Evolutionary conservation across 2,113 vertebrate species (phyloP).

Genomic region (Prietella phreatophila): DNA sequence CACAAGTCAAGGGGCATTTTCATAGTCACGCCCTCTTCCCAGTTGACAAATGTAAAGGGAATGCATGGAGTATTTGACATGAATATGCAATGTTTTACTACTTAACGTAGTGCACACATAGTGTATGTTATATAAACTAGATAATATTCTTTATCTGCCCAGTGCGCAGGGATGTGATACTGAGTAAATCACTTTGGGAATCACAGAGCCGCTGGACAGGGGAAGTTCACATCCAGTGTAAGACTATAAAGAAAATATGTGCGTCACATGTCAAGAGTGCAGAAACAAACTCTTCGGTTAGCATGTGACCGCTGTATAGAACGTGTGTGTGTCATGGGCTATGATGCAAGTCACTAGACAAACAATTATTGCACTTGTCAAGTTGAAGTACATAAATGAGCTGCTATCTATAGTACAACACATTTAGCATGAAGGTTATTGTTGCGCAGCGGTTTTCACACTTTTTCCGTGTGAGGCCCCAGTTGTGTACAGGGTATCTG

Average conservation of each 20-base stretch:
- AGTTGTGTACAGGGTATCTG: too few relatives aligned
- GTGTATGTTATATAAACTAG: background rate
- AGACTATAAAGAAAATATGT: background rate
- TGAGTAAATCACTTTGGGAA: background rate
- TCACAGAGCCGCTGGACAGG: background rate
- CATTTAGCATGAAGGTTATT: too few relatives aligned
- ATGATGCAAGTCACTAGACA: background rate
- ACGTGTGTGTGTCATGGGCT: background rate
- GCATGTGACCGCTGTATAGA: background rate
- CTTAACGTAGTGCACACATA: background rate
- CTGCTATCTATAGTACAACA: background rate
- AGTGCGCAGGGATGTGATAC: background rate
- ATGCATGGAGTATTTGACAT: background rate
- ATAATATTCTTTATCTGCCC: background rate
- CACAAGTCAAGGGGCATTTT: too few relatives aligned
- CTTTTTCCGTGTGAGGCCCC: too few relatives aligned
- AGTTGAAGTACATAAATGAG: background rate
- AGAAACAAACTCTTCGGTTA: background rate
- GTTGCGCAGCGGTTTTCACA: too few relatives aligned
- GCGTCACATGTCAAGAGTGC: background rate
- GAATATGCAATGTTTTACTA: background rate
- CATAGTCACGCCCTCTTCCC: too few relatives aligned
- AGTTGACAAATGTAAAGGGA: too few relatives aligned
- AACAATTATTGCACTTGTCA: background rate
- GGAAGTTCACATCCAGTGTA: background rate